A percentile compares a stretch with the other conserved stretches of the same genome.
Evolutionary conservation across 2,888 invertebrate species (phyloP).

Genomic region (Leucania comma): DNA sequence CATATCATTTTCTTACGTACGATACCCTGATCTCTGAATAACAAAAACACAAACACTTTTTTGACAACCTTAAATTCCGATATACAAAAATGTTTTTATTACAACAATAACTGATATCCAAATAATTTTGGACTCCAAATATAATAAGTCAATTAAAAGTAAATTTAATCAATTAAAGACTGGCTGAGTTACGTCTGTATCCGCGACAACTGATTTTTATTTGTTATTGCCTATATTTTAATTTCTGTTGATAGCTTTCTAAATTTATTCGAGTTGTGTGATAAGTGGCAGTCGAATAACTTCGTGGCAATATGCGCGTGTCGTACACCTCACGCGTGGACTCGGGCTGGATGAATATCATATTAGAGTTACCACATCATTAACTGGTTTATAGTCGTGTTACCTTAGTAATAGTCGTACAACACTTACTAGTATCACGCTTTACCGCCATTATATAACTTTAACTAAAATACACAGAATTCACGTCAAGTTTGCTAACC

Average conservation of each 20-base stretch:
- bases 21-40: constrained; percentile 11
- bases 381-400: constrained; percentile 79
- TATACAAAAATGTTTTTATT: constrained; percentile 21
- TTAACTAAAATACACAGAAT: constrained; percentile 33
- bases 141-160: constrained; percentile 59
- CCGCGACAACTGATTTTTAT: constrained; percentile 69
- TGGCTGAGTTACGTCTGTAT: constrained; percentile 69
- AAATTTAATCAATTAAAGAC: constrained; percentile 64
- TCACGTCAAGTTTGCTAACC: constrained; percentile 23
- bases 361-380: constrained; percentile 79
- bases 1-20: constrained; percentile 9
- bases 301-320: constrained; percentile 72
- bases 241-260: constrained; percentile 78
- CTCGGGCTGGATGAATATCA: constrained; percentile 73
- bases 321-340: constrained; percentile 57
- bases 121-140: constrained; percentile 41
- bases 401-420: constrained; percentile 64
- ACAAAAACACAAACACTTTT: constrained; percentile 17
- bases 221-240: constrained; percentile 71
- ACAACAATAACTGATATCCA: constrained; percentile 16
- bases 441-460: constrained; percentile 52
- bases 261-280: constrained; percentile 78
- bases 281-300: constrained; percentile 74
- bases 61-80: constrained; percentile 15
- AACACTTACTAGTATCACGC: constrained; percentile 51